Conservation (phyloP, 1,140 invertebrate genomes). For the Asbolus verrucosus region DNA sequence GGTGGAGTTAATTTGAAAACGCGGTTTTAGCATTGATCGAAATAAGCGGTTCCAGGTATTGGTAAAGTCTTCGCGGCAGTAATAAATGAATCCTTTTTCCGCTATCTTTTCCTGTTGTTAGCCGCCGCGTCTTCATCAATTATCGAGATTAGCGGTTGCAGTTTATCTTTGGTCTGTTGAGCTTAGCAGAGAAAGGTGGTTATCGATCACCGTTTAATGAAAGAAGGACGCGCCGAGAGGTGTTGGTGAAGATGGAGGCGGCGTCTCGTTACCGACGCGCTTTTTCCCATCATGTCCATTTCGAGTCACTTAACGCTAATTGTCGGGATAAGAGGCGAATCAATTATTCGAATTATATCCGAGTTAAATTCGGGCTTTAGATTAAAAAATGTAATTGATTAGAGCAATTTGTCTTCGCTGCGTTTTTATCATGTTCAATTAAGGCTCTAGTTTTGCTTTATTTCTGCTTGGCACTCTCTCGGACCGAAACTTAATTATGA, state of each 20-base stretch:
- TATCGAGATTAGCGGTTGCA: slow-evolving; percentile 29
- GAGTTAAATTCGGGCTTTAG: slow-evolving; percentile 4
- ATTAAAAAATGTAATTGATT: slow-evolving; percentile 14
- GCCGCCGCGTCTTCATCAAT: slow-evolving; percentile 1
- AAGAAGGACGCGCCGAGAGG: slow-evolving; percentile 17
- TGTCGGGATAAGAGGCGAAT: background rate
- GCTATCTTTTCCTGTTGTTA: slow-evolving; percentile 5
- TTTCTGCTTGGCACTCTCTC: background rate
- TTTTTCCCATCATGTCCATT: slow-evolving; percentile 13
- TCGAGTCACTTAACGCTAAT: background rate
- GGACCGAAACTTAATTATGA: slow-evolving; percentile 5
- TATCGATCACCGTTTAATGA: slow-evolving; percentile 34
- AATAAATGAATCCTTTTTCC: slow-evolving; percentile 9
- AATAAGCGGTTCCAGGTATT: no score
- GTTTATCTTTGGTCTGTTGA: slow-evolving; percentile 29
- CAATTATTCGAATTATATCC: slow-evolving; percentile 1
- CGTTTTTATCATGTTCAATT: slow-evolving; percentile 3
- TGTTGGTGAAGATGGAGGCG: slow-evolving; percentile 3
- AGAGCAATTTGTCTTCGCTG: slow-evolving; percentile 7
- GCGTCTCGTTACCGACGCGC: background rate
- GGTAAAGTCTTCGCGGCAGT: background rate
- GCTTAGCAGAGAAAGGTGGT: slow-evolving; percentile 18
- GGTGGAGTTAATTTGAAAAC: no score
- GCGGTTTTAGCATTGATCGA: no score
- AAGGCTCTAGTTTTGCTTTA: slow-evolving; percentile 13